phyloP scores from a whole-genome alignment of 2,797 vertebrate species.

The Mastacembelus armatus region DNA sequence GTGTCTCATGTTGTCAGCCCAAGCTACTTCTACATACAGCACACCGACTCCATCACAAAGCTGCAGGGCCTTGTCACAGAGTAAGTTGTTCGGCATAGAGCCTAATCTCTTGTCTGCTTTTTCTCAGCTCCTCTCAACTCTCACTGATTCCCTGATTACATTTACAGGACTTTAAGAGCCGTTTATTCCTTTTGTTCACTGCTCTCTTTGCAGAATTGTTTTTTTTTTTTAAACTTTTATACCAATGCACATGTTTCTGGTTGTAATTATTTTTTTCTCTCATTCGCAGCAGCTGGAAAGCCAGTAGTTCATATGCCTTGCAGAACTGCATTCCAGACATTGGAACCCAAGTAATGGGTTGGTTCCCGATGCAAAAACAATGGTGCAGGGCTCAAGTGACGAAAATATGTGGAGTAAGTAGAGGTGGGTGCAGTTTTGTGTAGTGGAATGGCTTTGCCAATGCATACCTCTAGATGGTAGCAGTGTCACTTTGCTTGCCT shows the following conservation, averaged over 20 bases:
- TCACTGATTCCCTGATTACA: conserved; percentile 50
- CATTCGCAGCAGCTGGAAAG: conserved; percentile 67
- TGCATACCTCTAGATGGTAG: conserved; percentile 73
- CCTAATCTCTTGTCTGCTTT: conserved; percentile 44
- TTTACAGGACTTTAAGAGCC: conserved; percentile 50
- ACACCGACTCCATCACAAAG: conserved; percentile 54
- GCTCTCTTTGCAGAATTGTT: conserved; percentile 64
- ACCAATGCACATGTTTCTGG: conserved; percentile 60
- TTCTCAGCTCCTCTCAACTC: conserved; percentile 39
- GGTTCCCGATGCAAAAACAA: conserved; percentile 73
- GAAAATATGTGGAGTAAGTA: conserved; percentile 81
- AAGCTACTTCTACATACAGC: conserved; percentile 81
- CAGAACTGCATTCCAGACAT: conserved; percentile 81
- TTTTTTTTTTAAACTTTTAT: conserved; percentile 6
- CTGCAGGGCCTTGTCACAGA: conserved; percentile 65
- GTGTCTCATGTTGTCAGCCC: conserved; percentile 79
- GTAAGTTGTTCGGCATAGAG: conserved; percentile 67
- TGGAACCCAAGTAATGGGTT: conserved; percentile 76
- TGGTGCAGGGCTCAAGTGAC: conserved; percentile 83
- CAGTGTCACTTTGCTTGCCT: conserved; percentile 50
- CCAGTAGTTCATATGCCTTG: conserved; percentile 68
- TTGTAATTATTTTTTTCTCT: conserved; percentile 52
- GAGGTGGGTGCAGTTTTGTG: conserved; percentile 63
- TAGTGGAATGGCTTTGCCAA: conserved; percentile 37
- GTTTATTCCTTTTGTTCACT: conserved; percentile 44